These are phyloP conservation scores for Orussus abietinus DNA, from an alignment of 1,140 invertebrate species.

Conservation along the genomic window DNA sequence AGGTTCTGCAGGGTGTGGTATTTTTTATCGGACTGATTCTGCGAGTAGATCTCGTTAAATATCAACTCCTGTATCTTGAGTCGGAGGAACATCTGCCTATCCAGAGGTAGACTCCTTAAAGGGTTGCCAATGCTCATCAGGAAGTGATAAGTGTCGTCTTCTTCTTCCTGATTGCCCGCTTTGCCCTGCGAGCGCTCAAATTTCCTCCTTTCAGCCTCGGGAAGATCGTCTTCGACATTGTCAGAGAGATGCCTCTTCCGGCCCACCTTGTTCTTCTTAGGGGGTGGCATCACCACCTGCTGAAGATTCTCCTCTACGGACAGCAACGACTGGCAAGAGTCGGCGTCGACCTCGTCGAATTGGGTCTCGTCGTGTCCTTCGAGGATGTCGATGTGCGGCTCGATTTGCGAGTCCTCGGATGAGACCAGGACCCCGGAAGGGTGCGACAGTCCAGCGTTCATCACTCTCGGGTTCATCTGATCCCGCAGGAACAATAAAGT, in stretches of 20 bases:
- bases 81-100: conserved; percentile 39
- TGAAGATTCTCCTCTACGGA: conserved; percentile 31
- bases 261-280: conserved; percentile 24
- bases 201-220: conserved; percentile 26
- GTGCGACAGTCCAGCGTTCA: conserved; percentile 28
- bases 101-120: conserved; percentile 32
- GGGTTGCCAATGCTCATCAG: conserved; percentile 40
- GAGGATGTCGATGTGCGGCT: conserved; percentile 36
- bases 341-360: conserved; percentile 33
- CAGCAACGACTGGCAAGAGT: conserved; percentile 31
- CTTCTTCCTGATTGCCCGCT: conserved; percentile 22
- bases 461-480: conserved; percentile 38
- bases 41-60: conserved; percentile 34
- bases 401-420: conserved; percentile 32
- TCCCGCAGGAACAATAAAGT: conserved; percentile 34
- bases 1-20: no score
- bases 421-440: conserved; percentile 22
- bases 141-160: conserved; percentile 41
- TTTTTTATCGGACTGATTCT: no score
- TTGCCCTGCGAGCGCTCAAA: conserved; percentile 28
- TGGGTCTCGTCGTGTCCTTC: conserved; percentile 35
- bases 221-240: conserved; percentile 27
- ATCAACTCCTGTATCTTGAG: conserved; percentile 43
- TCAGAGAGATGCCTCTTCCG: conserved; percentile 25
- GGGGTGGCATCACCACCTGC: conserved; percentile 22